Base-by-base conservation (phyloP, 2,888 invertebrate species). In the Drosophila kuntzei region DNA sequence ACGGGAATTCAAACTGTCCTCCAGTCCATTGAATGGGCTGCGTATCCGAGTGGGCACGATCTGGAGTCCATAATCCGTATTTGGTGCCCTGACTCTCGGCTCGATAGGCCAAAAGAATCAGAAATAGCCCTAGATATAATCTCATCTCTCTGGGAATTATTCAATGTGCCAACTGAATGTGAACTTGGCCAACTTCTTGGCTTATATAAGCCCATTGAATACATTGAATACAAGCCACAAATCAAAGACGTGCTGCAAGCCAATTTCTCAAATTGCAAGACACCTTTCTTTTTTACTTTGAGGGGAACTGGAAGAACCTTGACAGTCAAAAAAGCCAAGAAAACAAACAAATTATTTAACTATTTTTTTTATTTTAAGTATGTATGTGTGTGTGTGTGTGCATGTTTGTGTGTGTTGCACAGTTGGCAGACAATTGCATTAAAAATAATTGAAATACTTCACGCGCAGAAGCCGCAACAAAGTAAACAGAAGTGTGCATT, bases 1-100 rank as follows among this genome's bases (percentile, higher is more conserved):
- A 93, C 2, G 94, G 94, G 90, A 93, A 94, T 47, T 93, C 91
- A 72, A 93, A 93, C 49, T 91, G 89, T 1, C 91, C 93, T 0
- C 93, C 93, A 0, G 92, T 93, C 93, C 93, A 93, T 65, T 92
- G 92, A 0, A 92, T 86, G n/a, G 90, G 87, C 51, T 80, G 82
- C 3, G 79, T 53, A 7, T 85, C 87, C 18, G 80, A 51, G 18
- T 88, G 76, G 0, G 89, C 68, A 5, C 84, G 87, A 36, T 92
- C 91, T 1, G 89, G 86, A 0, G 90, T 84, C 77, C 89, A 80
- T 7, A 88, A 59, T 1, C 91, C 91, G 49, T 92, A 92, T 65
- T 87, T 90, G 16, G 87, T 90, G 64, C 80, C 75, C 71, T 90
- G 80, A 11, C 78, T 68, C 3, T 46, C 50, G 8, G 59, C 39